These are phyloP conservation scores for Habroteleia sp. DNA, from an alignment of 2,888 invertebrate species.

Conservation along the genomic window DNA sequence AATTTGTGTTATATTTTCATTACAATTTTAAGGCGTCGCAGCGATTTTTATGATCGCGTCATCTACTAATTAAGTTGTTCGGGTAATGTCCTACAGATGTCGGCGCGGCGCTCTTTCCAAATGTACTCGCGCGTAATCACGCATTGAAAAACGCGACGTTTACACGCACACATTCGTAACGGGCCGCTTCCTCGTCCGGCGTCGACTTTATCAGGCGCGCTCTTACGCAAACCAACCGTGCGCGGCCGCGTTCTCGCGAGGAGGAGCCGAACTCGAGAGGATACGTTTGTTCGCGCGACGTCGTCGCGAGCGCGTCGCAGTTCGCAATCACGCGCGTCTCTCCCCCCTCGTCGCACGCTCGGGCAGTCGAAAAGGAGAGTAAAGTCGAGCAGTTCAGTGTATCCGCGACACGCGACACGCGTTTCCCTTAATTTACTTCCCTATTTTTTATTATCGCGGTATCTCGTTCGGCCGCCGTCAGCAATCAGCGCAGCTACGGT, in stretches of 20 bases:
- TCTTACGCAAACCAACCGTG: conserved; percentile 36
- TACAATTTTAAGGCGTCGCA: no score
- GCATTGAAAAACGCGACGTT: no score
- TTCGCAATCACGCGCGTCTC: conserved; percentile 1
- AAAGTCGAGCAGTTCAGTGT: conserved; percentile 38
- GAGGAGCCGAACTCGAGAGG: conserved; percentile 9
- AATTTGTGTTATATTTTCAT: no score
- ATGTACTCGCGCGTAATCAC: no score
- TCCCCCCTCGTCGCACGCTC: conserved; percentile 3
- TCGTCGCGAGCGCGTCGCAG: conserved; percentile 15
- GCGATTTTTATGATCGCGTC: no score
- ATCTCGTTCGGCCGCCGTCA: no score
- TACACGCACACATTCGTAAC: neutral
- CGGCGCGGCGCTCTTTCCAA: no score
- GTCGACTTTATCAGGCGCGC: conserved; percentile 24
- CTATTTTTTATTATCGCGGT: no score
- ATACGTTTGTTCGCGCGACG: conserved; percentile 24
- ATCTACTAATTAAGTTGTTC: no score
- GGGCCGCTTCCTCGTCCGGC: conserved; percentile 10
- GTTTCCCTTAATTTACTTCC: no score
- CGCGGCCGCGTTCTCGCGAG: conserved; percentile 7
- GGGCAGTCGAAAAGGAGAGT: conserved; percentile 47
- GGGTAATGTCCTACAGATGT: no score
- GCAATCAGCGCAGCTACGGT: no score
- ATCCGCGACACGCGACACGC: conserved; percentile 18